Conservation (phyloP, 2,888 invertebrate genomes). For the Oligia fasciuncula region DNA sequence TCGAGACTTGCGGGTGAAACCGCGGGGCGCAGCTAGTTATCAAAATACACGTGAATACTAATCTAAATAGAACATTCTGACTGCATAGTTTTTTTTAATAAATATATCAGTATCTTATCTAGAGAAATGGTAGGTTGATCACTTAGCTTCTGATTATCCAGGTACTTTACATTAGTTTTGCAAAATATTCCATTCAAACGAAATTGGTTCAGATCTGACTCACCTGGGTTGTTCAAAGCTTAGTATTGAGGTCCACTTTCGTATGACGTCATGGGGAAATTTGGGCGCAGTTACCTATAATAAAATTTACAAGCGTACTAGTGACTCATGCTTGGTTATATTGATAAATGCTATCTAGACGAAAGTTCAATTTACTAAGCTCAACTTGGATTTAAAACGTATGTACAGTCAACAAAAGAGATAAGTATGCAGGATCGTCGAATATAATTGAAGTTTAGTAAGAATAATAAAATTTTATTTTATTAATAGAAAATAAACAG, state of each 20-base stretch:
- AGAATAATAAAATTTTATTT: no score
- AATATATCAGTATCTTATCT: constrained; percentile 54
- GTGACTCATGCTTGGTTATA: constrained; percentile 14
- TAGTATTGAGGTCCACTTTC: constrained; percentile 24
- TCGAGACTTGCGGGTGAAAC: not conserved
- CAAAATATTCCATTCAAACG: constrained; percentile 48
- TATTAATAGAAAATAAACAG: no score
- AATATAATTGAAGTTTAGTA: no score
- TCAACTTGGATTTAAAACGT: constrained; percentile 5
- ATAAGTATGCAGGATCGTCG: no score
- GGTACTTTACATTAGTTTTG: constrained; percentile 7
- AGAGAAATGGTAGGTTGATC: constrained; percentile 36
- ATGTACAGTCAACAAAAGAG: not conserved
- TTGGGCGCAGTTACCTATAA: not conserved
- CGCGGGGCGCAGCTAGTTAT: not conserved
- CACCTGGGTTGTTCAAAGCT: constrained; percentile 31
- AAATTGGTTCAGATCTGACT: constrained; percentile 45
- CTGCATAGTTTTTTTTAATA: constrained; percentile 17
- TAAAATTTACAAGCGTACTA: not conserved
- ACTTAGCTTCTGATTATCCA: constrained; percentile 25
- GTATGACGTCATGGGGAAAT: constrained; percentile 30
- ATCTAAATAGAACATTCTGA: constrained; percentile 28
- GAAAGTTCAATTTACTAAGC: not conserved
- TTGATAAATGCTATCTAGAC: not conserved
- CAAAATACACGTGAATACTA: not conserved